Evolutionary conservation across 2,113 vertebrate species (phyloP), one percentile per base, ranked within the genome.

Genomic region (Chloropsis cyanopogon): DNA sequence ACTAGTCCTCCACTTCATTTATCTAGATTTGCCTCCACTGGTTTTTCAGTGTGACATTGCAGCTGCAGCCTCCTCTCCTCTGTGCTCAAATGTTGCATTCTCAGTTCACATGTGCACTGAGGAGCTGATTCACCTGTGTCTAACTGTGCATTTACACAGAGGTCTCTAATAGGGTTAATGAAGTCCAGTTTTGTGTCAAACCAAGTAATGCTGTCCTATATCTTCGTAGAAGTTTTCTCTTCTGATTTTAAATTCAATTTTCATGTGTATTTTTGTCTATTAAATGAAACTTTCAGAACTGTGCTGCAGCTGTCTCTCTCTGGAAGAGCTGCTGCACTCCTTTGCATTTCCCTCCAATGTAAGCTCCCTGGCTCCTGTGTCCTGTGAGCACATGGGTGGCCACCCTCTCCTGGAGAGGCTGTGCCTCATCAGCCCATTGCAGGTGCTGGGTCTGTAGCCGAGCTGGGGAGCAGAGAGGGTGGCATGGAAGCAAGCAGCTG

Each of bases 381-480:
- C 1, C 59, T 60, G 19, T 11, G 0, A 2, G 21, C n/a, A 16
- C 11, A 0, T 5, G 2, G 0, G 6, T 25, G 18, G 7, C 12
- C 72, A 44, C 41, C 28, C 23, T 72, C 26, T 1, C 54, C 33
- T 33, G 37, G 37, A 46, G 47, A 19, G 33, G 44, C 59, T 50
- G 53, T 25, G 44, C 26, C 14, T 70, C 18, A 1, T 3, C 31
- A 80, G 54, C 53, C 80, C 3, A 0, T 5, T 46, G 35, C 22
- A 42, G 52, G 7, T 31, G 33, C 92, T 56, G 80, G 10, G 15
- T 60, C 76, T 0, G 0, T 25, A 72, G 71, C 31, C 78, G 31
- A 14, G 26, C 65, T 66, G 56, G 28, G 28, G 19, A 64, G 24
- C 56, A 0, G 3, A 31, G 70, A 11, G 49, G 23, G 7, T 63